Conservation (phyloP, 2,888 invertebrate species). For the Galeruca laticollis region DNA sequence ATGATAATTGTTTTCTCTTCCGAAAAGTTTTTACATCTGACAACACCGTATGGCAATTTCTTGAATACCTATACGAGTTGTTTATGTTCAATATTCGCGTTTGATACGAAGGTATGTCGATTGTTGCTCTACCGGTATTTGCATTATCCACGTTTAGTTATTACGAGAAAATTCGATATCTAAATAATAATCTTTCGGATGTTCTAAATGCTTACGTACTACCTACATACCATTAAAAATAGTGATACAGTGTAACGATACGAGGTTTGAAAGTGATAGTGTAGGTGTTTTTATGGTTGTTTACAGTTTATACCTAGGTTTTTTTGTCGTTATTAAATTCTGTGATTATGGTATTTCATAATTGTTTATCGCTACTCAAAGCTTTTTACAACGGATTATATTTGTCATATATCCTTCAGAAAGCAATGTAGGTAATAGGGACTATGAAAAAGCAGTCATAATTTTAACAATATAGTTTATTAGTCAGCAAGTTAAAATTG, state of each 20-base stretch:
- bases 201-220: neutral
- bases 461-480: too few relatives aligned
- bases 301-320: neutral
- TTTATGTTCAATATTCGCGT: slow-evolving; percentile 6
- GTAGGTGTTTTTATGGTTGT: neutral
- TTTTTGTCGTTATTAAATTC: neutral
- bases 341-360: neutral
- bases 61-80: neutral
- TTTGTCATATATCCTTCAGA: neutral
- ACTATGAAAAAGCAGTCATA: too few relatives aligned
- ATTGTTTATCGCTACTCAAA: neutral
- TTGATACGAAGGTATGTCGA: slow-evolving; percentile 2
- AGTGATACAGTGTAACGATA: neutral
- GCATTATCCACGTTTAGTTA: neutral
- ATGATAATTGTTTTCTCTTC: too few relatives aligned
- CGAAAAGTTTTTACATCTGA: neutral
- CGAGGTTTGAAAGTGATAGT: neutral
- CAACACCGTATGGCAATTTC: neutral
- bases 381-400: neutral
- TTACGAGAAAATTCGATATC: neutral
- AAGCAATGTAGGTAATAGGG: too few relatives aligned
- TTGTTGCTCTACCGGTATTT: neutral
- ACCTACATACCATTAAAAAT: neutral
- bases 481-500: too few relatives aligned
- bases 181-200: neutral